Base-by-base conservation (phyloP, 2,797 vertebrate genomes). In the Lacerta viridis region DNA sequence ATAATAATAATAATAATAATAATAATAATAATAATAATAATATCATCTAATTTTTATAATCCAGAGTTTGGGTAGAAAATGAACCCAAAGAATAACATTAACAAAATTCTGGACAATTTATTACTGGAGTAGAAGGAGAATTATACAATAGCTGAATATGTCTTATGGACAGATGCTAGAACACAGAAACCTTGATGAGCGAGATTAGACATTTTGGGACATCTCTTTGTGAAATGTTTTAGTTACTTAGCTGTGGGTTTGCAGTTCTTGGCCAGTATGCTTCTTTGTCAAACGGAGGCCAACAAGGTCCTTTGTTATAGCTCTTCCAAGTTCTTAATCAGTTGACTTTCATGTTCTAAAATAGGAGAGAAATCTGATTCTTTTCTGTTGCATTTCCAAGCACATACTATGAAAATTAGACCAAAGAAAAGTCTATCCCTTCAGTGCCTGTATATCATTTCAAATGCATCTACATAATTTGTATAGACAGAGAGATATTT, bases 31-130 rank as follows among this genome's bases (percentile, higher is more conserved):
- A 50, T 50, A 50, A 50, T 50, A 50, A 50, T 88, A 88, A 29
- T 3, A 20, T 75, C 61, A 23, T 43, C 23, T 23, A 46, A 23
- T 88, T 64, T 88, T 85, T 71, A 85, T 74, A 88, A 84, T 61
- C 61, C 59, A 75, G 81, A 61, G 64, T 41, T 86, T 86, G 50
- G 4, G 59, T 39, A 29, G 4, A 46, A 69, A 86, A 83, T 46
- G 43, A 72, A 39, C 84, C 80, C 55, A 79, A 46, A 84, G 80
- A 84, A 83, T 66, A 87, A 87, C 64, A 72, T 50, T 66, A 87
- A 87, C 64, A 72, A 66, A 74, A 66, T 87, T 90, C 41, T 55
- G 72, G n/a, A 79, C 68, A 36, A 87, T 80, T 88, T 50, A 80
- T 75, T 33, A 64, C 43, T n/a, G 69, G 33, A 80, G 8, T n/a